Conservation (phyloP, 2,888 invertebrate genomes). For the Rhagonycha fulva region DNA sequence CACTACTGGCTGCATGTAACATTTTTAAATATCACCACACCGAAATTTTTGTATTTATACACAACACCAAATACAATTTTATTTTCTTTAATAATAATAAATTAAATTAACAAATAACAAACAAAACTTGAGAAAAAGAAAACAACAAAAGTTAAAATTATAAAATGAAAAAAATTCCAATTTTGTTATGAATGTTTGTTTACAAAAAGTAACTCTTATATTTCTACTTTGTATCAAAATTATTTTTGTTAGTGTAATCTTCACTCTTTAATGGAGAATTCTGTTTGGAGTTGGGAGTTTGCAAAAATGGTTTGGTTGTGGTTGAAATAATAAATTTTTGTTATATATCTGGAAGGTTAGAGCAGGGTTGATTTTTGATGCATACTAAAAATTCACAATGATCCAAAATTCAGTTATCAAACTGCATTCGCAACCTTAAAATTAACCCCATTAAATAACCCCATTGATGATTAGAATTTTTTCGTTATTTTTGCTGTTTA, state of each 20-base stretch:
- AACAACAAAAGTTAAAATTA: background rate
- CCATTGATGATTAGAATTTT: too few relatives aligned
- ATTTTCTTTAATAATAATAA: background rate
- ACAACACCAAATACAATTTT: constrained; percentile 2
- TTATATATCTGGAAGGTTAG: too few relatives aligned
- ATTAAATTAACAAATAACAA: constrained; percentile 1
- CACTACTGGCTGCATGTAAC: constrained; percentile 54
- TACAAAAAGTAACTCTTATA: background rate
- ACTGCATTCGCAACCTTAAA: too few relatives aligned
- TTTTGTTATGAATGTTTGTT: background rate
- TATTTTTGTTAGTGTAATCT: background rate
- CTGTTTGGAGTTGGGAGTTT: too few relatives aligned
- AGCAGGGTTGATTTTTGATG: too few relatives aligned
- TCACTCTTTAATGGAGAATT: background rate
- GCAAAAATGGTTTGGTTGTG: too few relatives aligned
- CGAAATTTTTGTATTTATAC: constrained; percentile 2
- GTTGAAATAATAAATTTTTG: background rate
- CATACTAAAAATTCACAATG: too few relatives aligned
- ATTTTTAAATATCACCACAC: constrained; percentile 25
- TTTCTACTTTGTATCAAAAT: background rate
- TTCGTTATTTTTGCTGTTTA: too few relatives aligned
- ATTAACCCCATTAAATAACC: too few relatives aligned
- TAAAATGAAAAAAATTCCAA: background rate
- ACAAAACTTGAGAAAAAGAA: background rate
- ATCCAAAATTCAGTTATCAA: too few relatives aligned